Evolutionary conservation across 2,888 invertebrate species (phyloP), one percentile per base, ranked within the genome.

Genomic region (Drosophila sordidapex): DNA sequence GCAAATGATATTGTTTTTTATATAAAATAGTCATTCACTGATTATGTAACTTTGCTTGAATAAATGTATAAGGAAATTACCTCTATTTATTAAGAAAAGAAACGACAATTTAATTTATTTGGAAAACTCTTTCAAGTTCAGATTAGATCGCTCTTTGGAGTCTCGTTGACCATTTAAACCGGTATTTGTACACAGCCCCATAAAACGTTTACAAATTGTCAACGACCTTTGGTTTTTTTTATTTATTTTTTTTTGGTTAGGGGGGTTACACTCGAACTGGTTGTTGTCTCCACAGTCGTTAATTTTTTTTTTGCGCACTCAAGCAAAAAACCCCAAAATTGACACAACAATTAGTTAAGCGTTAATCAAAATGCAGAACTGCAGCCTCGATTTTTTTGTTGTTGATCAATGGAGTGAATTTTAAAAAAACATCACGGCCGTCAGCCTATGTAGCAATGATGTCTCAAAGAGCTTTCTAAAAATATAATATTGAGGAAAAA

Each of bases 331-430:
- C 69, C 64, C 56, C 60, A 57, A 59, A 60, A 60, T 74, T 87
- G 72, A 81, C 82, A 81, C 66, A 70, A 58, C 70, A 79, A 90
- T 85, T 85, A 85, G 90, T 71, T 58, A 74, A 76, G 70, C 70
- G 88, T 85, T 85, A 85, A 85, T 84, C 74, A 72, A 87, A 76
- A 74, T 72, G 68, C 78, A 81, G 73, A 87, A 77, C 57, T 75
- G 80, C 59, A 75, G 67, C 49, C 18, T 65, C 33, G 29, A 58
- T 59, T 68, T 57, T 43, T 29, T 27, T 36, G 21, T 33, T 67
- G 51, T 61, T 59, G 66, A 70, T 63, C 70, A 87, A 70, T 75
- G n/a, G 21, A 36, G 43, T 63, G 74, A 61, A 53, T 46, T 21
- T 8, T 63, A 72, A 69, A 68, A 70, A 58, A 46, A 49, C 62